Evolutionary conservation across 2,888 invertebrate genomes (phyloP), one percentile per base, ranked within the genome.

Genomic region (Stenolophus ochropezus): DNA sequence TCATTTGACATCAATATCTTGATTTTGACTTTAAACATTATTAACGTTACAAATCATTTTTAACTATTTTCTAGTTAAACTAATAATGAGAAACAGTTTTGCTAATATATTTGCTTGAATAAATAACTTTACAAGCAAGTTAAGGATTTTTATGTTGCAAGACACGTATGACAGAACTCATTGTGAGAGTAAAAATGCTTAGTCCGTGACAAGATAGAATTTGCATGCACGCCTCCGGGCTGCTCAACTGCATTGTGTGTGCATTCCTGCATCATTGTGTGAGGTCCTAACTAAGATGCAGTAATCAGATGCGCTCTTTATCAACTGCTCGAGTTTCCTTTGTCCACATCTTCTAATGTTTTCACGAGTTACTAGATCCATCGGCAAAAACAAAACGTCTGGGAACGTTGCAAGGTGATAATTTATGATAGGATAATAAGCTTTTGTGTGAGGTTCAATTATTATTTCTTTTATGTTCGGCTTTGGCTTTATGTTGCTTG

Each of bases 341-440:
- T 61, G 61, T 61, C 23, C 61, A 23, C n/a, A 27, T n/a, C 6
- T 61, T 69, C 65, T 69, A 69, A 69, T 69, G 65, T 33, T 61
- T 61, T 61, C 61, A 61, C 14, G 20, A 21, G 20, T 5, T 2
- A 11, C 20, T n/a, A 25, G 61, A 25, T 61, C 61, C 25, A 25
- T 25, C 14, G 25, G 8, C 65, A 33, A 42, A 69, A 69, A 69
- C 65, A 69, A 69, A 69, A 27, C 27, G 25, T 21, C 16, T 69
- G 65, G 33, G 65, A 69, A 33, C 27, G 33, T 27, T 69, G 65
- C 27, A 69, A 69, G 65, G 65, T 69, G 65, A 42, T 69, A 69
- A 69, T 69, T 69, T 69, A 69, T 69, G 61, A 61, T 61, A 23
- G 65, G 65, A 69, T 69, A 69, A 69, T 69, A 69, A 69, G 33